phyloP scores from a whole-genome alignment of 2,888 invertebrate species.

The Zonitis immaculata region DNA sequence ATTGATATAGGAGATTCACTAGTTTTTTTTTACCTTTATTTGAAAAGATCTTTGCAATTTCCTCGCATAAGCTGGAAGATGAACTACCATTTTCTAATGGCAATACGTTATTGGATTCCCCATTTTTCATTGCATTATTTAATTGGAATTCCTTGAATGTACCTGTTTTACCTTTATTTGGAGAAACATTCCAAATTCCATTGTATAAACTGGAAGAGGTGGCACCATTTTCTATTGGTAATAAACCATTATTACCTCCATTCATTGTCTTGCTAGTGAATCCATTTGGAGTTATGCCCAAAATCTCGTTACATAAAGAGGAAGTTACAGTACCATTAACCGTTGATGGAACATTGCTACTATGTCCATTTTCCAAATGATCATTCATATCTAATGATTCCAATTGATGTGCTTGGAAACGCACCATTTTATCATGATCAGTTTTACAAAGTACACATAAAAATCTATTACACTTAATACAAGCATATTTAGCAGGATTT shows the following conservation, averaged over 20 bases:
- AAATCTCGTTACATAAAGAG: neutral
- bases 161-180: neutral
- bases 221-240: neutral
- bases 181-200: neutral
- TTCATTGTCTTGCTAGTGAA: conserved; percentile 70
- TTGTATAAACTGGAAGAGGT: neutral
- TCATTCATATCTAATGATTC: conserved; percentile 66
- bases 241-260: neutral
- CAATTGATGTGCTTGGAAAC: conserved; percentile 92
- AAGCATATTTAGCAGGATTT: conserved; percentile 61
- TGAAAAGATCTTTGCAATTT: neutral
- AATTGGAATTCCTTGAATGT: neutral
- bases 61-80: neutral
- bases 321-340: neutral
- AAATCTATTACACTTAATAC: conserved; percentile 91
- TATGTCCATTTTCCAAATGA: neutral
- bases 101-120: too few species aligned
- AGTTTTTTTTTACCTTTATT: neutral
- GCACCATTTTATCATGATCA: conserved; percentile 94
- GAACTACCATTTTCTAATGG: too few species aligned
- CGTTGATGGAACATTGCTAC: neutral
- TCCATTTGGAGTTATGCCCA: conserved; percentile 37
- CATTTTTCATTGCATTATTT: too few species aligned
- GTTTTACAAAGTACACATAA: conserved; percentile 90
- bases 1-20: neutral